phyloP scores from a whole-genome alignment of 92 coral and sea anemone genomes.

The Umimayanthus kanabou region DNA sequence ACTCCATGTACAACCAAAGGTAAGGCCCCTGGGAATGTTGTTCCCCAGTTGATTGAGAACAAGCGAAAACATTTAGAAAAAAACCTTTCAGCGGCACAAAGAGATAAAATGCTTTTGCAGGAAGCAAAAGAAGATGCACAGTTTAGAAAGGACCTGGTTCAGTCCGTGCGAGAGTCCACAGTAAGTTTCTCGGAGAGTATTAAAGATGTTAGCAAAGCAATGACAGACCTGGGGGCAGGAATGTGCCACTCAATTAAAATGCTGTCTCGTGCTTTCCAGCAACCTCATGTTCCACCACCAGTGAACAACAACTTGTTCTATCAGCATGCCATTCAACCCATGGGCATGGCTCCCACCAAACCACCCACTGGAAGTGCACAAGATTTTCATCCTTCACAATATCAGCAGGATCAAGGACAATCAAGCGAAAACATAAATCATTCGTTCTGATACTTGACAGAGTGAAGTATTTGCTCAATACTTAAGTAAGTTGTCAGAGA shows the following conservation, averaged over 20 bases:
- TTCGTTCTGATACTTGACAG: too few relatives aligned
- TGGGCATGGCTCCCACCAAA: too few relatives aligned
- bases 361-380: slow-evolving; percentile 29
- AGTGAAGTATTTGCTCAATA: too few relatives aligned
- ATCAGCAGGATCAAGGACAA: too few relatives aligned
- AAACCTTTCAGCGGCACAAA: slow-evolving; percentile 52
- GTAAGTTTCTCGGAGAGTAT: slow-evolving; percentile 48
- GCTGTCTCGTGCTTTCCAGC: slow-evolving; percentile 60
- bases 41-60: slow-evolving; percentile 59
- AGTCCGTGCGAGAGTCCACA: slow-evolving; percentile 61
- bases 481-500: too few relatives aligned
- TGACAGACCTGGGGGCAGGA: slow-evolving; percentile 58
- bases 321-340: slow-evolving; percentile 28
- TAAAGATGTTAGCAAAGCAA: slow-evolving; percentile 52
- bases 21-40: slow-evolving; percentile 42
- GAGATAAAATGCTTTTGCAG: slow-evolving; percentile 53
- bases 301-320: slow-evolving; percentile 55
- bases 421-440: too few relatives aligned
- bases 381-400: too few relatives aligned
- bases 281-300: slow-evolving; percentile 45
- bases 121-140: slow-evolving; percentile 71
- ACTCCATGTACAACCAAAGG: slow-evolving; percentile 41
- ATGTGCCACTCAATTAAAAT: slow-evolving; percentile 60
- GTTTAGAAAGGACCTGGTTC: slow-evolving; percentile 59
- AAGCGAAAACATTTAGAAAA: slow-evolving; percentile 68